phyloP scores from a whole-genome alignment of 2,888 invertebrate genomes.

The Eudemis profundana region DNA sequence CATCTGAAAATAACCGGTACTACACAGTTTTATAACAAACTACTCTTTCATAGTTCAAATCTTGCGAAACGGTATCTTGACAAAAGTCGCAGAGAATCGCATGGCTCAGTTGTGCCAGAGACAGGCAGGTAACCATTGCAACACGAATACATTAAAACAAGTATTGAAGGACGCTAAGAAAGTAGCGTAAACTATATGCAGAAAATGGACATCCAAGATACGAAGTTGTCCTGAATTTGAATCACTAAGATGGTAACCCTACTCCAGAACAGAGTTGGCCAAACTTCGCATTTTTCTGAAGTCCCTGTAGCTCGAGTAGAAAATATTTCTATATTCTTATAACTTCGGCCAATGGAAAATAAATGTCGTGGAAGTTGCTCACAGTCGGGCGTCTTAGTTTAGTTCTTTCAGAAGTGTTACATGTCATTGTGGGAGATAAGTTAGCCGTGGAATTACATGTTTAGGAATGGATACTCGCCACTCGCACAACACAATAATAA shows the following conservation, averaged over 20 bases:
- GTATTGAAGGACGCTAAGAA: no score
- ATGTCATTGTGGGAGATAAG: conserved; percentile 18
- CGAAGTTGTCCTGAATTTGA: not conserved
- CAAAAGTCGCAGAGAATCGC: no score
- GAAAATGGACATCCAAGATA: no score
- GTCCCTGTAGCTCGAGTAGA: conserved; percentile 23
- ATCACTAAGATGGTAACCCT: conserved; percentile 13
- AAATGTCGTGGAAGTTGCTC: conserved; percentile 35
- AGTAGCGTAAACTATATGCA: no score
- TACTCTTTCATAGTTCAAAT: no score
- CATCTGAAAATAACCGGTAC: no score
- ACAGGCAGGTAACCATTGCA: no score
- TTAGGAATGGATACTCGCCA: not conserved
- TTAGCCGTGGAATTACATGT: not conserved
- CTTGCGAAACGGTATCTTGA: no score
- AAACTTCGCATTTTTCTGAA: conserved; percentile 39
- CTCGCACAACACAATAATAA: not conserved
- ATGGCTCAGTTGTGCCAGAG: no score
- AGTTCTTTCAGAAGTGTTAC: conserved; percentile 20
- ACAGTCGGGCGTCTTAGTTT: conserved; percentile 1
- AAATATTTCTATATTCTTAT: conserved; percentile 39
- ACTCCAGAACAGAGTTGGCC: conserved; percentile 24
- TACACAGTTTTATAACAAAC: no score
- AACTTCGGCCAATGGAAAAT: conserved; percentile 38
- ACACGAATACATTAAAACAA: no score